phyloP scores from a whole-genome alignment of 2,888 invertebrate genomes.

The Cephus pygmeus region DNA sequence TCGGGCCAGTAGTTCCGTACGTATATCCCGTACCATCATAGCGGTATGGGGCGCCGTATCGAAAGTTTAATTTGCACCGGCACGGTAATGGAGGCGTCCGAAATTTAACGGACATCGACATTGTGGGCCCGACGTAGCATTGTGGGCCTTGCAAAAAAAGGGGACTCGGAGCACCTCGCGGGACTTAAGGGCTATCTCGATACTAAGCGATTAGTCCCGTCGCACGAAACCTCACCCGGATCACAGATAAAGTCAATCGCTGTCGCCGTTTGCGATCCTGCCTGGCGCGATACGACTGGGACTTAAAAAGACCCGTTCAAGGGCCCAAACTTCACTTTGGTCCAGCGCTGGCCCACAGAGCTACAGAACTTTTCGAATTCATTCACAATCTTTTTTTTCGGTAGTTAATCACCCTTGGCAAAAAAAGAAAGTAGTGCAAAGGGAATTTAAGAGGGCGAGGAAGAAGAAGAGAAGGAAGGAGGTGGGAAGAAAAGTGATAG shows the following conservation, averaged over 20 bases:
- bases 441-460: conserved; percentile 22
- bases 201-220: background rate
- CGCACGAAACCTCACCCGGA: background rate
- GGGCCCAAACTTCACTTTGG: background rate
- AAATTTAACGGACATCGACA: conserved; percentile 39
- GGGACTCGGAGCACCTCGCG: background rate
- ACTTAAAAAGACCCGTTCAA: background rate
- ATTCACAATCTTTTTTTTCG: background rate
- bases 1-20: background rate
- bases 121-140: background rate
- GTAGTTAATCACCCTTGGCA: background rate
- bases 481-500: conserved; percentile 6
- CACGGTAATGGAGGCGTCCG: conserved; percentile 23
- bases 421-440: conserved; percentile 5
- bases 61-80: conserved; percentile 48
- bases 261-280: background rate
- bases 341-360: background rate
- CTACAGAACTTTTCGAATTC: background rate
- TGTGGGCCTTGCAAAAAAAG: background rate
- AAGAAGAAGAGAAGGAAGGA: conserved; percentile 9
- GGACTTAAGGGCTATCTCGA: background rate
- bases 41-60: conserved; percentile 26
- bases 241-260: conserved; percentile 45
- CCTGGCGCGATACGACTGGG: conserved; percentile 9
- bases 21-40: conserved; percentile 29